Evolutionary conservation across 2,113 vertebrate species (phyloP), one percentile per base, ranked within the genome.

Genomic region (Glaucidium brasilianum): DNA sequence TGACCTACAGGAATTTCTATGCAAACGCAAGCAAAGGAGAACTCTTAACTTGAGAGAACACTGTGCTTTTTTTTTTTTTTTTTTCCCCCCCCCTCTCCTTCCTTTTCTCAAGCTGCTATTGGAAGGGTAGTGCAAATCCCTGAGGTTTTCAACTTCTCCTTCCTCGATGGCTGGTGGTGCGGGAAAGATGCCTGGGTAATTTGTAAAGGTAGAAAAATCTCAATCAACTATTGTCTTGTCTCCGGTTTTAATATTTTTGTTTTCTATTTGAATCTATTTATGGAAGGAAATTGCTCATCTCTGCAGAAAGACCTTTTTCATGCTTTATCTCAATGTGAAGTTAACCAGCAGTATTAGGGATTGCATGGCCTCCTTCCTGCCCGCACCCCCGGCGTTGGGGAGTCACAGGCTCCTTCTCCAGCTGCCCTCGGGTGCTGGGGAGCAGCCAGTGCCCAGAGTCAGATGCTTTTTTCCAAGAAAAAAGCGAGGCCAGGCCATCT

Each of bases 1-100:
- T 98, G 96, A 95, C 94, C 94, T 97, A 86, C 56, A 55, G 95
- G 86, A 96, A 63, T 96, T 96, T 97, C 85, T 97, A 96, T 94
- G 96, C 97, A 97, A 96, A 96, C 11, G 72, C 92, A 91, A 96
- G 91, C 94, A 95, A 95, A 98, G 93, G 94, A 96, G 74, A 96
- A 83, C 95, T 97, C 96, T 96, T 92, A 94, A 73, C 91, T 95
- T 90, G 90, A 90, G 81, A 95, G 89, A 94, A 91, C 96, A 96
- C 96, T 97, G 97, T 97, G 94, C 96, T 18, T 93, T 98, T 94
- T 47, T 41, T 43, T 26, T 50, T 20, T 43, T 85, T 4, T 19
- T 29, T 55, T 49, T 35, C 37, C 72, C 63, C 30, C 37, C 72
- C 63, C 30, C 76, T 84, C 92, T 95, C 79, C 91, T n/a, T 94